Evolutionary conservation across 2,797 vertebrate genomes (phyloP), one percentile per base, ranked within the genome.

Genomic region (Myoxocephalus aenaeus): DNA sequence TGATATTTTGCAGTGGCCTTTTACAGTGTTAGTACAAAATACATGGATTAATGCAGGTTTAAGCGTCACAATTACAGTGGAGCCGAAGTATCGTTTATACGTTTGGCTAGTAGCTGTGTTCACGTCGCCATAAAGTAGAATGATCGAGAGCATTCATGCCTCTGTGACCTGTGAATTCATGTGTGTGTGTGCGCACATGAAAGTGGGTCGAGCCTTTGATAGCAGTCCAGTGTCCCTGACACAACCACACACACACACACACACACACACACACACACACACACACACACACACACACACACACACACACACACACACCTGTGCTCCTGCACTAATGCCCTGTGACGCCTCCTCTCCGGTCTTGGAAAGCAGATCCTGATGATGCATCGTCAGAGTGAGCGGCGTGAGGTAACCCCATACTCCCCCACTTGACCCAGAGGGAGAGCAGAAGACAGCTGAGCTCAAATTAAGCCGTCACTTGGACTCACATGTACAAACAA

Each of bases 361-460:
- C 77, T 73, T n/a, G 25, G 77, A 75, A 44, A 64, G 59, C 79
- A 70, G 77, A 75, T 73, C 61, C 14, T 48, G 64, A 77, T 70
- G 80, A 79, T 70, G 69, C 59, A 8, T 13, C 22, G 83, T 83
- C 73, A 63, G 59, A 65, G 32, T 10, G 68, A 75, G 73, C 57
- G 0, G 65, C 15, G 29, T 54, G 75, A 66, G 51, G 81, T 75
- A 82, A 80, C 15, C 53, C 3, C 61, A 79, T 2, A 46, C 67
- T 69, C 71, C 56, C 46, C 38, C 32, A 50, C 42, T 27, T 34
- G 54, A 82, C 72, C 72, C 67, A 1, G 48, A 48, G 46, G 70
- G 76, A 70, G n/a, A 56, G 29, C 67, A 81, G 57, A 61, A 64
- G 71, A 75, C 85, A 81, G 83, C 86, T 80, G 70, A 81, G 76